Evolutionary conservation across 2,113 vertebrate genomes (phyloP), one percentile per base, ranked within the genome.

Genomic region (Alouatta palliata): DNA sequence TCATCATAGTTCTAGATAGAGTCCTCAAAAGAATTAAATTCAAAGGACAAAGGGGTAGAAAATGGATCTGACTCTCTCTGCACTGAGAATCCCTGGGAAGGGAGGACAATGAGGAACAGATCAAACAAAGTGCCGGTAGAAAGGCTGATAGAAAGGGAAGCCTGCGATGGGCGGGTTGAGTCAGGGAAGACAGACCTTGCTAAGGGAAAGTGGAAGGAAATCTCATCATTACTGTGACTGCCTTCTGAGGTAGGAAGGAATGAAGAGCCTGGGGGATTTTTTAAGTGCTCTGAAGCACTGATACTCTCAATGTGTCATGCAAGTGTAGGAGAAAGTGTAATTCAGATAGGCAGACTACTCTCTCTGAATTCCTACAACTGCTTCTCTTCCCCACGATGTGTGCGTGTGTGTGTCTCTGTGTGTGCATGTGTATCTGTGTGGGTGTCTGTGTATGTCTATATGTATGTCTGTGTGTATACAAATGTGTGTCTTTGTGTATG

Each of bases 11-110:
- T 96, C 88, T 64, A 56, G 64, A 17, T 12, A 35, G 73, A 32
- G 32, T 90, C 91, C 77, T 80, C 75, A 32, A 25, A 70, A 95
- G 66, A 83, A 85, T 71, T 54, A 30, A 86, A 85, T 79, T 68
- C 37, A 61, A 64, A 86, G 40, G 30, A 13, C 25, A 23, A 43
- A 40, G 75, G 43, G 2, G 37, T 49, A 73, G 13, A 58, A 82
- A 61, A 21, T 25, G 25, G 30, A 76, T 73, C 61, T 70, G 40
- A 88, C 23, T 54, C 21, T 47, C 47, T 90, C 43, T n/a, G 12
- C 47, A 20, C 20, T 56, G 71, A 27, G 40, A 75, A 45, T 83
- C 14, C 27, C 3, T 27, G 37, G 19, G 71, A 21, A 5, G 10
- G 10, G 70, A 35, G 23, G 13, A 54, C 43, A 6, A 3, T 20